These are phyloP conservation scores for Hafferia zeledoni DNA, from an alignment of 2,797 vertebrate genomes.

Conservation along the genomic window DNA sequence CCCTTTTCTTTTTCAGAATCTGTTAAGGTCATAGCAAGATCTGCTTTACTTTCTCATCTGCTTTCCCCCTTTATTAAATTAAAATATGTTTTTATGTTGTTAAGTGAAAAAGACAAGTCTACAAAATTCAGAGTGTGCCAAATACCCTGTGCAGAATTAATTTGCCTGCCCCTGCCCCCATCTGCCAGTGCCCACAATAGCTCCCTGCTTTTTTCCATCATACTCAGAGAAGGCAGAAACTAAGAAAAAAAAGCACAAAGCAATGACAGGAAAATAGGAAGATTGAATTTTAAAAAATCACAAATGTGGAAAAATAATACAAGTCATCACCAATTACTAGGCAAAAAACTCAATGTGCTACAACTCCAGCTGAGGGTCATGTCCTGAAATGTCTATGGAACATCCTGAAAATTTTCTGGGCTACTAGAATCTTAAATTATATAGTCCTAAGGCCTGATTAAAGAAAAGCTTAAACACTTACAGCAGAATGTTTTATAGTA, in stretches of 20 bases:
- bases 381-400: constrained; percentile 20
- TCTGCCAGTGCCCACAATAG: not conserved
- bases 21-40: not conserved
- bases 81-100: constrained; percentile 26
- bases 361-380: not conserved
- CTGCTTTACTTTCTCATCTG: constrained; percentile 1
- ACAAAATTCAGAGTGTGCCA: not conserved
- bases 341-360: not conserved
- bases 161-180: not conserved
- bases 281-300: constrained; percentile 6
- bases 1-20: not conserved
- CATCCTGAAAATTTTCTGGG: constrained; percentile 25
- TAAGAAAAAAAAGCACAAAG: not conserved
- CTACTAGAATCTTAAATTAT: constrained; percentile 15
- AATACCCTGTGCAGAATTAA: constrained; percentile 7
- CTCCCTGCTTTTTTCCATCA: not conserved
- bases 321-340: not conserved
- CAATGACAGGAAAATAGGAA: constrained; percentile 21
- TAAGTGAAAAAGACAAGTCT: constrained; percentile 18
- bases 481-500: not conserved
- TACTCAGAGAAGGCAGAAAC: not conserved
- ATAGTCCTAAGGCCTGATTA: constrained; percentile 6
- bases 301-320: constrained; percentile 12
- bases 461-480: constrained; percentile 21
- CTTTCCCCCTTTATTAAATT: not conserved